Percentiles rank a stretch among this genome's conserved stretches.
Evolutionary conservation across 2,113 vertebrate genomes (phyloP).

Genomic region (Ahaetulla prasina): DNA sequence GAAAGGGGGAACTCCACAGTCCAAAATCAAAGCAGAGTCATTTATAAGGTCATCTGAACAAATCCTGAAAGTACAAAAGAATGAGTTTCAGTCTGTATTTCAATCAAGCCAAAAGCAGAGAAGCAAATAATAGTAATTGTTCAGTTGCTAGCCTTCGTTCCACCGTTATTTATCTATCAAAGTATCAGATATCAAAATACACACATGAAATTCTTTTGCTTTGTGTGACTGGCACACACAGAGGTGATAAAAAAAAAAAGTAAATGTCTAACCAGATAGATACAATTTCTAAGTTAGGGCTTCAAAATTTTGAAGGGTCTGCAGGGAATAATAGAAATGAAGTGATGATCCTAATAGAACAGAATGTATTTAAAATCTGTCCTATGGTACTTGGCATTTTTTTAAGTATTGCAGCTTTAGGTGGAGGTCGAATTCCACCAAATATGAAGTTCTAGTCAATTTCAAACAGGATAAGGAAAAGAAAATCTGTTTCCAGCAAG

Average conservation of each 20-base stretch:
- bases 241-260: neutral
- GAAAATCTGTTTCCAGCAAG: neutral
- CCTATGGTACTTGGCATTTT: neutral
- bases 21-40: neutral
- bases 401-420: neutral
- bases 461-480: neutral
- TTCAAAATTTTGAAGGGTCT: neutral
- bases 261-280: neutral
- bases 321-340: neutral
- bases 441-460: neutral
- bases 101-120: neutral
- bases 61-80: neutral
- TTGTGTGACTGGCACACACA: neutral
- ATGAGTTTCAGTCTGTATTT: neutral
- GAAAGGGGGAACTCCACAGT: neutral
- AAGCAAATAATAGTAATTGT: neutral
- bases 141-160: neutral
- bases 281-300: no score
- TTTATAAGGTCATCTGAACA: neutral
- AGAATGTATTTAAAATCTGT: neutral
- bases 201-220: neutral
- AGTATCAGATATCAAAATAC: neutral
- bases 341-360: neutral
- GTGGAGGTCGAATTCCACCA: neutral
- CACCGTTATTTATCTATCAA: neutral